Conservation (phyloP, 2,113 vertebrate genomes). For the Scalopus aquaticus region DNA sequence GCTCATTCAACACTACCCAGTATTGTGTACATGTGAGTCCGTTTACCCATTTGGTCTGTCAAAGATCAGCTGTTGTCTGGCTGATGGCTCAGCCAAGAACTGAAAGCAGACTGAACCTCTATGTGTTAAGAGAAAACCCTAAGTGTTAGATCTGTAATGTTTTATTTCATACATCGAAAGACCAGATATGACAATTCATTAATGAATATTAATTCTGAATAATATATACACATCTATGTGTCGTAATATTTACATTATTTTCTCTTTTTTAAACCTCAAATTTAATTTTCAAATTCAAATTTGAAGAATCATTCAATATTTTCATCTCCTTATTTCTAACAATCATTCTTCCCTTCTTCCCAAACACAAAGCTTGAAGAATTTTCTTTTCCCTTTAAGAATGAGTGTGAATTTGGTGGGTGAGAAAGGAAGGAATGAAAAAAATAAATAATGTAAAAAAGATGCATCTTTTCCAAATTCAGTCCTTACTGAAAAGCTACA, state of each 20-base stretch:
- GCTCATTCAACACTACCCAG: not conserved
- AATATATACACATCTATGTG: not conserved
- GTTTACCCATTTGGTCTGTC: too few species aligned
- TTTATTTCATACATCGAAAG: not conserved
- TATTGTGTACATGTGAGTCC: not conserved
- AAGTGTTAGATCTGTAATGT: not conserved
- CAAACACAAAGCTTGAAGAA: not conserved
- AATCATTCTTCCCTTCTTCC: not conserved
- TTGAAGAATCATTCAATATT: not conserved
- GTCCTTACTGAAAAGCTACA: not conserved
- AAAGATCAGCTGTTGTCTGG: not conserved
- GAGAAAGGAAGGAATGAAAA: not conserved
- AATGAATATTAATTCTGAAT: not conserved
- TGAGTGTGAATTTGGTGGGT: not conserved
- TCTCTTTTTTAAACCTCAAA: not conserved
- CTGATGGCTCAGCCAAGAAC: not conserved
- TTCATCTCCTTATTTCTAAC: not conserved
- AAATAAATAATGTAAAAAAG: not conserved
- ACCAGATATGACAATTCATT: not conserved
- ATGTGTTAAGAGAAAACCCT: not conserved
- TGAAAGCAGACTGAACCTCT: not conserved
- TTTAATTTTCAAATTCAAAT: constrained; percentile 20
- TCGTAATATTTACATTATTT: not conserved
- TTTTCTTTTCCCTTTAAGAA: not conserved
- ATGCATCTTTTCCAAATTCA: not conserved